These are phyloP conservation scores for Aricia artaxerxes DNA, from an alignment of 2,888 invertebrate genomes.

Conservation along the genomic window DNA sequence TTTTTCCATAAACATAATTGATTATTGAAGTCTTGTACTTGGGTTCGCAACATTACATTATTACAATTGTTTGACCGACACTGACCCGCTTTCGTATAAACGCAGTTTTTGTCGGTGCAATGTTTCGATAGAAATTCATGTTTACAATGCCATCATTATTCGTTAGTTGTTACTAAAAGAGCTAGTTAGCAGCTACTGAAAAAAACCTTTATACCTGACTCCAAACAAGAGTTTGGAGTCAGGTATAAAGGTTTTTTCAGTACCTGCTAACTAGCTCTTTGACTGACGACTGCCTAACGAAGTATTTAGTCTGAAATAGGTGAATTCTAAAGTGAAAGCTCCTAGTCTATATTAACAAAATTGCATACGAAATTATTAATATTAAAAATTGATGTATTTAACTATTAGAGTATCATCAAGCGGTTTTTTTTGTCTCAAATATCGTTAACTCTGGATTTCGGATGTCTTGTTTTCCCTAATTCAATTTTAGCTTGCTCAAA, in stretches of 20 bases:
- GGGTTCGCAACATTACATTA: constrained; percentile 21
- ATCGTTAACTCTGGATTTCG: background rate
- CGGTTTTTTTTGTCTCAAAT: too few species aligned
- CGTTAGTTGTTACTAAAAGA: background rate
- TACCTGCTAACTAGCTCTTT: background rate
- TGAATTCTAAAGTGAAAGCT: too few species aligned
- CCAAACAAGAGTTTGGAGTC: background rate
- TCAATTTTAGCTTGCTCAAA: background rate
- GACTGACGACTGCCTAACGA: background rate
- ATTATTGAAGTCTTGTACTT: background rate
- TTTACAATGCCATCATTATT: background rate
- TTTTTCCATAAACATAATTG: too few species aligned
- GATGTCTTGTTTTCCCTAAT: background rate
- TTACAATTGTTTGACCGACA: constrained; percentile 46
- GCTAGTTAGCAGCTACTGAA: too few species aligned
- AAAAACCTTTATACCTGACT: too few species aligned
- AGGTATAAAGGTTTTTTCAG: background rate
- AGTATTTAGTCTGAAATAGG: background rate
- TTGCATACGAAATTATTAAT: too few species aligned
- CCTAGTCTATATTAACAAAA: too few species aligned
- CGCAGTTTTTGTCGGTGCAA: constrained; percentile 49
- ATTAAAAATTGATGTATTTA: too few species aligned
- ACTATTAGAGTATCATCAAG: too few species aligned
- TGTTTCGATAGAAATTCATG: background rate
- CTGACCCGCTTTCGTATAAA: constrained; percentile 64